Percentiles rank a stretch among this genome's conserved stretches.
These are phyloP conservation scores for Forficula auricularia DNA, from an alignment of 1,140 invertebrate species.

Conservation along the genomic window DNA sequence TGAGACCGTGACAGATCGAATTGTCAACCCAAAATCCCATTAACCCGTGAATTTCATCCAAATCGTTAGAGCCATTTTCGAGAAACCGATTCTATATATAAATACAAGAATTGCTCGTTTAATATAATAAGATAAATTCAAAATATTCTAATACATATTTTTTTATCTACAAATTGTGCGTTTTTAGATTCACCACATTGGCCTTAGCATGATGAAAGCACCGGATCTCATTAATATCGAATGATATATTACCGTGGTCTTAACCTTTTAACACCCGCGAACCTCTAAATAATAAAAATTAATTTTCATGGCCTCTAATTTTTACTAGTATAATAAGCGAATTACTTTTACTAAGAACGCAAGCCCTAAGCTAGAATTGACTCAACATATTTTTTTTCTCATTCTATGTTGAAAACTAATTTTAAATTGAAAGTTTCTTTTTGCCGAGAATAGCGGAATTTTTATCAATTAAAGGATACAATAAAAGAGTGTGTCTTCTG, in stretches of 20 bases:
- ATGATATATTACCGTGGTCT: background rate
- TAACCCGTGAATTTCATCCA: no score
- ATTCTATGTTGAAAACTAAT: slow-evolving; percentile 2
- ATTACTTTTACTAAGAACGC: background rate
- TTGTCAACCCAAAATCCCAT: no score
- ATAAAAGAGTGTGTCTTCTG: no score
- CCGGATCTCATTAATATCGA: background rate
- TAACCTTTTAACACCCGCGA: background rate
- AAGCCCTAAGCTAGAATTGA: slow-evolving; percentile 1
- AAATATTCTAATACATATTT: background rate
- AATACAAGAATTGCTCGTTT: no score
- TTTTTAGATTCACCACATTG: slow-evolving; percentile 2
- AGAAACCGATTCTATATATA: no score
- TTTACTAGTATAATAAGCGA: background rate
- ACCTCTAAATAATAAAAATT: background rate
- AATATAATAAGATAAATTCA: background rate
- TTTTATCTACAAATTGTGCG: no score
- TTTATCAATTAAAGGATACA: no score
- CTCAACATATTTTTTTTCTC: background rate
- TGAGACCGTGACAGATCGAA: no score
- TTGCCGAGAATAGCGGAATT: no score
- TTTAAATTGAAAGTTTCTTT: no score
- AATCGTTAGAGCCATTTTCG: no score
- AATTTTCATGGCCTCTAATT: background rate
- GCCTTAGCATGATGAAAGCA: background rate